Evolutionary conservation across 1,140 invertebrate genomes (phyloP), one percentile per base, ranked within the genome.

Genomic region (Meloidogyne floridensis): DNA sequence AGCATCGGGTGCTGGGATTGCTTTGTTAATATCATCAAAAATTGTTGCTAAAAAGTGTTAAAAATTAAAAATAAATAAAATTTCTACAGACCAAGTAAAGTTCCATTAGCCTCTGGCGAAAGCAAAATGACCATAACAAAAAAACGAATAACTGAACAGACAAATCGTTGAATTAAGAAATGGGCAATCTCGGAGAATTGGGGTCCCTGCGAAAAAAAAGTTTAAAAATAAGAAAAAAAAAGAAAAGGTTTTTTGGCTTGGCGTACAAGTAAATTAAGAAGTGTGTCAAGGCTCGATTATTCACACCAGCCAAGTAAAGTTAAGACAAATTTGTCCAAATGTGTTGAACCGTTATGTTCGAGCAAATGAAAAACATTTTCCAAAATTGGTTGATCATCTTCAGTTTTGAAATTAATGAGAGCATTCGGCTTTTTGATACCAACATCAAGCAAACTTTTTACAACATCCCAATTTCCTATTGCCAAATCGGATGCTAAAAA

Each of bases 271-370:
- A 96, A 98, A 7, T 94, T 94, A 11, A 98, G 91, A 9, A 98
- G 90, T 0, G 94, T 94, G 86, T 98, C 96, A 77, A 81, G 20
- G 70, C 13, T 76, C 32, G 96, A 95, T 86, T 94, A 93, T 80
- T 94, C 95, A 90, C 97, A 98, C 91, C 98, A 98, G 0, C 96
- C 95, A 65, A 99, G 93, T 56, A 99, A 92, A 81, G 94, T 95
- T 89, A 98, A 96, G 0, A 96, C 96, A 88, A 99, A 99, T 91
- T 98, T 98, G 90, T 99, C 97, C 4, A 99, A 91, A 7, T 97
- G 91, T 5, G 95, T 95, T 0, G 95, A 96, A 42, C 96, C 96
- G 87, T 94, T 94, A 90, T 99, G 97, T 76, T 93, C 93, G 80
- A 93, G 93, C 70, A 95, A 90, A 85, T 94, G 94, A 13, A 93